These are phyloP conservation scores for Junonia oenone DNA, from an alignment of 2,888 invertebrate genomes.

Conservation along the genomic window DNA sequence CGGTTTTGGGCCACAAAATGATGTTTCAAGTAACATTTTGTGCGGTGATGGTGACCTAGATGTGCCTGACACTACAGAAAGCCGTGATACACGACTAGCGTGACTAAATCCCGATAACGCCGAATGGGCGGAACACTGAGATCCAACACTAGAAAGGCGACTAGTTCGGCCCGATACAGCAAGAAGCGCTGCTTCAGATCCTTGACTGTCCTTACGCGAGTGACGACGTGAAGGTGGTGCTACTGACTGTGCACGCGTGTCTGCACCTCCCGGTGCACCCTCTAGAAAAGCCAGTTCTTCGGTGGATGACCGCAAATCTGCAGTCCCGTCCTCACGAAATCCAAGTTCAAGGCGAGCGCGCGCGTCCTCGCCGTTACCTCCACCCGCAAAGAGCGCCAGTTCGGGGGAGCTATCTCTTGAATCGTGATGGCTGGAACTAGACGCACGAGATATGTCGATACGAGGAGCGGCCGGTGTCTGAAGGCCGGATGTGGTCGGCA, in stretches of 20 bases:
- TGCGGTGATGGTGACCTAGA: constrained; percentile 93
- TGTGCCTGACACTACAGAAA: constrained; percentile 71
- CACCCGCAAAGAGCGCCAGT: constrained; percentile 86
- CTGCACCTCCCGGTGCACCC: constrained; percentile 49
- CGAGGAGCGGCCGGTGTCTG: constrained; percentile 88
- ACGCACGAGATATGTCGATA: constrained; percentile 93
- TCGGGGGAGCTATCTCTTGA: constrained; percentile 92
- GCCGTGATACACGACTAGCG: constrained; percentile 53
- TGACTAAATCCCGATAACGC: constrained; percentile 57
- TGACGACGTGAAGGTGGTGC: constrained; percentile 56
- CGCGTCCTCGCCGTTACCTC: constrained; percentile 39
- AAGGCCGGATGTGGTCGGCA: constrained; percentile 32
- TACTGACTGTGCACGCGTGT: constrained; percentile 63
- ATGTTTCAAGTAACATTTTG: constrained; percentile 92
- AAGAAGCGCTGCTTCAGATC: constrained; percentile 87
- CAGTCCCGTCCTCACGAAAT: constrained; percentile 88
- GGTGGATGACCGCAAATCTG: constrained; percentile 91
- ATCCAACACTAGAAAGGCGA: constrained; percentile 89
- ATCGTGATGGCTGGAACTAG: constrained; percentile 92
- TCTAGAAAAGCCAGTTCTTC: constrained; percentile 93
- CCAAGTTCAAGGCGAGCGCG: constrained; percentile 67
- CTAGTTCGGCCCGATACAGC: constrained; percentile 89
- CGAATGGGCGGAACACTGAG: constrained; percentile 84
- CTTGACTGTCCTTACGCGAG: constrained; percentile 85
- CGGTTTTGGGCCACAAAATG: constrained; percentile 92